phyloP scores from a whole-genome alignment of 2,113 vertebrate species.

The Gadus chalcogrammus region DNA sequence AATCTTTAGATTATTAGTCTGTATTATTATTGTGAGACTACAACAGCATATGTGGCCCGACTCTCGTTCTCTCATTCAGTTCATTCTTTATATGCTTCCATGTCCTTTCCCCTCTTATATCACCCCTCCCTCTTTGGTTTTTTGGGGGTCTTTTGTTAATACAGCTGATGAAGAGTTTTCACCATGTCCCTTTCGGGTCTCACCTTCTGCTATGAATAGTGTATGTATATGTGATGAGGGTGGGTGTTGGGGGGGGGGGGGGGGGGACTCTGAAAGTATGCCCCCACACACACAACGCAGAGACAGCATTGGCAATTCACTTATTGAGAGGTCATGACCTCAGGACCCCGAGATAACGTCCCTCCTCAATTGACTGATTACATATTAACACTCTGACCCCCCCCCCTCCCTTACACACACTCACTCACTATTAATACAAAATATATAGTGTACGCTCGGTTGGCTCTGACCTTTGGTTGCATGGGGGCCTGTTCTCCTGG shows the following conservation, averaged over 20 bases:
- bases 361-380: constrained; percentile 60
- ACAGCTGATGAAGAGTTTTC: constrained; percentile 56
- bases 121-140: not conserved
- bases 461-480: constrained; percentile 42
- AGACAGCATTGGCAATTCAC: constrained; percentile 46
- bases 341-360: constrained; percentile 38
- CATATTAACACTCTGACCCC: constrained; percentile 49
- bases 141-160: constrained; percentile 4
- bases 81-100: no score
- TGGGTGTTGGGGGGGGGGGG: not conserved
- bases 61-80: no score
- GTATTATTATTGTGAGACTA: no score
- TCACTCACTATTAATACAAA: not conserved
- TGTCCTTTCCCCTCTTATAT: constrained; percentile 13
- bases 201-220: constrained; percentile 43
- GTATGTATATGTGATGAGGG: constrained; percentile 4
- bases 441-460: not conserved
- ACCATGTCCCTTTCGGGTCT: constrained; percentile 37
- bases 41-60: no score
- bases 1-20: no score
- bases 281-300: constrained; percentile 19
- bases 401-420: constrained; percentile 10
- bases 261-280: not conserved
- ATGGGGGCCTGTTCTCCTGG: constrained; percentile 37
- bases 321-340: constrained; percentile 56